phyloP scores from a whole-genome alignment of 1,140 invertebrate genomes.

The Camponotus vicinus region DNA sequence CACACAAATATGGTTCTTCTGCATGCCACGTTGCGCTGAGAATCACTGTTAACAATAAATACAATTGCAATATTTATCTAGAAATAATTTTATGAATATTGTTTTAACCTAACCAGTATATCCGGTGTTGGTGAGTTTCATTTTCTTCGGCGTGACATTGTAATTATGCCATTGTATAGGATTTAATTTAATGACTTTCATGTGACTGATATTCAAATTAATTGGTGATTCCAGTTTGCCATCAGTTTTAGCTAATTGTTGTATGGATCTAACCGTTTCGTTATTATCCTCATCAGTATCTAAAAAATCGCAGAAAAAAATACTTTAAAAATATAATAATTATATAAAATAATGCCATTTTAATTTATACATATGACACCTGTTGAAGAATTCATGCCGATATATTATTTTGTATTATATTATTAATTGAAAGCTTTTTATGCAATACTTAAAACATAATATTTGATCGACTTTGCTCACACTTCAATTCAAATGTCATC shows the following conservation, averaged over 20 bases:
- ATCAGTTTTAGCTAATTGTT: constrained; percentile 27
- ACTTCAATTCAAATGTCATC: constrained; percentile 25
- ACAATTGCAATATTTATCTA: background rate
- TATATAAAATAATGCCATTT: background rate
- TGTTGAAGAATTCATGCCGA: constrained; percentile 22
- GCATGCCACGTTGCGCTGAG: constrained; percentile 87
- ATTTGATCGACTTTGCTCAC: background rate
- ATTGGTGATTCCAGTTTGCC: constrained; percentile 85
- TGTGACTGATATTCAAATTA: constrained; percentile 86
- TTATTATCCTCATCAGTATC: background rate
- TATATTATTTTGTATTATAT: background rate
- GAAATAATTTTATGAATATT: background rate
- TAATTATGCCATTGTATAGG: constrained; percentile 87
- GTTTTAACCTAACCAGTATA: constrained; percentile 86
- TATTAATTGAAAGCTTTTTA: constrained; percentile 6
- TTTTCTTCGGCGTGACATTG: constrained; percentile 86
- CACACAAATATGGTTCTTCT: constrained; percentile 86
- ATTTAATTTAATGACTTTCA: constrained; percentile 83
- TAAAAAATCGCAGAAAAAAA: background rate
- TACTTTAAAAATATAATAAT: background rate
- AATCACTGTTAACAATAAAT: constrained; percentile 82
- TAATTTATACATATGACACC: constrained; percentile 21
- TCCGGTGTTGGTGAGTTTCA: constrained; percentile 88
- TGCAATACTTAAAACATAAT: background rate
- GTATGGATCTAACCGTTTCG: constrained; percentile 61